These are phyloP conservation scores for Kryptolebias ocellatus DNA, from an alignment of 2,797 vertebrate genomes.

Conservation along the genomic window DNA sequence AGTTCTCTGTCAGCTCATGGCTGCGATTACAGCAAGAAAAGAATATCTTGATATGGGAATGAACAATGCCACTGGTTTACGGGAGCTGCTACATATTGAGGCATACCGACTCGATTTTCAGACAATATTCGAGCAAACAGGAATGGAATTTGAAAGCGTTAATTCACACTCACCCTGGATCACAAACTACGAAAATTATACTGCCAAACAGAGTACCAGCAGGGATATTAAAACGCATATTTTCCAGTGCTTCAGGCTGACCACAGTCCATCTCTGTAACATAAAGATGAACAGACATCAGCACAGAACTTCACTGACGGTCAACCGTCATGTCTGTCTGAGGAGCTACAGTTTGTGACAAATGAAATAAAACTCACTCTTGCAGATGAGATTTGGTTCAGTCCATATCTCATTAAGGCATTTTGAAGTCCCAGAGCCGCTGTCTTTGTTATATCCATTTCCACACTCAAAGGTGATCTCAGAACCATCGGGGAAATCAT, in stretches of 20 bases:
- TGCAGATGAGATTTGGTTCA: conserved; percentile 60
- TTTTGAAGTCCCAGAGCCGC: conserved; percentile 34
- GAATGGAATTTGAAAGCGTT: not conserved
- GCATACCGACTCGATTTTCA: not conserved
- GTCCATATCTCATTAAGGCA: conserved; percentile 62
- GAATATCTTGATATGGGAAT: not conserved
- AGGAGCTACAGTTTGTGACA: not conserved
- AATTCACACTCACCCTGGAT: conserved; percentile 71
- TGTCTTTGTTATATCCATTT: conserved; percentile 21
- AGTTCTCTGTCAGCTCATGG: not conserved
- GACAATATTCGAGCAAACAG: not conserved
- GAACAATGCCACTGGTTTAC: no score
- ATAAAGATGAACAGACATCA: not conserved
- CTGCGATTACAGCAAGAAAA: conserved; percentile 3
- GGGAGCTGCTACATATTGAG: not conserved
- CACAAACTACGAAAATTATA: conserved; percentile 1
- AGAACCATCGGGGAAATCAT: conserved; percentile 46
- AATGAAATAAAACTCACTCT: conserved; percentile 61
- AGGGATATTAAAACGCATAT: conserved; percentile 37
- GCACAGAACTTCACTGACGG: not conserved
- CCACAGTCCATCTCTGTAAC: conserved; percentile 78
- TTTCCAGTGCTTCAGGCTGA: accelerated
- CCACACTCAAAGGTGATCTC: conserved; percentile 42
- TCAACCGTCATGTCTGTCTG: no score
- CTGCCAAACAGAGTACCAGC: conserved; percentile 63